These are phyloP conservation scores for Cinara cedri DNA, from an alignment of 2,888 invertebrate genomes.

Conservation along the genomic window DNA sequence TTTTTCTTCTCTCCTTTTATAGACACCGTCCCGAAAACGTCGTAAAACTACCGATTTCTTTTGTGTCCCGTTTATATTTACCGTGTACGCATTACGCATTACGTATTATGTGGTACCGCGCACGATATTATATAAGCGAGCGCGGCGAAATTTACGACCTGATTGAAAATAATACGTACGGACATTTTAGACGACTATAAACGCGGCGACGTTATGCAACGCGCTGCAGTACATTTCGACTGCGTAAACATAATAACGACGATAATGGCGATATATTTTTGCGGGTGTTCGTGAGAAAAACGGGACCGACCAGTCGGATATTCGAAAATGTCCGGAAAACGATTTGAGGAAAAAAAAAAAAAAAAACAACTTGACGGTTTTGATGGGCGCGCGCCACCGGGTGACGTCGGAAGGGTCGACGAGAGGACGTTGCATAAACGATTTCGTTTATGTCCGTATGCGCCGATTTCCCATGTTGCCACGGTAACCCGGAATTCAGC, in stretches of 20 bases:
- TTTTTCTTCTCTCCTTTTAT: too few relatives aligned
- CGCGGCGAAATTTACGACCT: not conserved
- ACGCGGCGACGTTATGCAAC: not conserved
- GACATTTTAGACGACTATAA: not conserved
- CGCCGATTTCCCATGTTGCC: too few relatives aligned
- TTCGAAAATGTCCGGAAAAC: too few relatives aligned
- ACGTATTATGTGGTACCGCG: too few relatives aligned
- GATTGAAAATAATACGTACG: slow-evolving; percentile 21
- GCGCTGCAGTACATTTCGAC: not conserved
- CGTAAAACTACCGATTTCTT: slow-evolving; percentile 48
- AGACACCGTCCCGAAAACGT: slow-evolving; percentile 29
- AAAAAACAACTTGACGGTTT: too few relatives aligned
- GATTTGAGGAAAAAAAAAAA: too few relatives aligned
- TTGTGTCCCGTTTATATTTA: slow-evolving; percentile 27
- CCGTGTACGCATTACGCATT: not conserved
- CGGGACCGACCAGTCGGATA: not conserved
- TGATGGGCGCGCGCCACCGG: too few relatives aligned
- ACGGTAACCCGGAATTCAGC: too few relatives aligned
- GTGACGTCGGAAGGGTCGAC: too few relatives aligned
- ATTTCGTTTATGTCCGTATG: too few relatives aligned
- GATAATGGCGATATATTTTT: not conserved
- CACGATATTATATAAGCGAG: not conserved
- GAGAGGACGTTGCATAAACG: too few relatives aligned
- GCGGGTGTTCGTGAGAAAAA: not conserved
- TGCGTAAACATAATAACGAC: not conserved